Evolutionary conservation across 1,140 invertebrate species (phyloP).

Genomic region (Drosophila lacertosa): DNA sequence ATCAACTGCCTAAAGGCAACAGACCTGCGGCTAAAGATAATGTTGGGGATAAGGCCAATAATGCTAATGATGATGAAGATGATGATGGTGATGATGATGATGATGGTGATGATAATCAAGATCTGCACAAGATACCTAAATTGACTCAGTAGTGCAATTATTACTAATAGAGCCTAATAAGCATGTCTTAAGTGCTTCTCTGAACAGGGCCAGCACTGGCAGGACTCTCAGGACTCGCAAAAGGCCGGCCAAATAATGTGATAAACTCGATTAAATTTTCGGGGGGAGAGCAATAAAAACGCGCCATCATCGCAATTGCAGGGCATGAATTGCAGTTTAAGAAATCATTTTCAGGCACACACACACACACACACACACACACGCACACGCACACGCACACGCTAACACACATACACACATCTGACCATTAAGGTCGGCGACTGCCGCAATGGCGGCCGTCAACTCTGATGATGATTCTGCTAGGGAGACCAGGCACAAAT

Average conservation of each 20-base stretch:
- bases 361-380: conserved; percentile 20
- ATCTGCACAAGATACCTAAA: conserved; percentile 67
- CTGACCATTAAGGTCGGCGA: conserved; percentile 77
- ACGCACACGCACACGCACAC: conserved; percentile 4
- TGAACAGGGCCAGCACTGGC: neutral
- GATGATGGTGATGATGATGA: conserved; percentile 8
- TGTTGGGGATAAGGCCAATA: conserved; percentile 26
- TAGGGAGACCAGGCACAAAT: conserved; percentile 5
- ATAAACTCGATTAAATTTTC: conserved; percentile 79
- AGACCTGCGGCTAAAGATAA: conserved; percentile 18
- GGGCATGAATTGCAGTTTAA: conserved; percentile 80
- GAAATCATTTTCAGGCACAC: conserved; percentile 53
- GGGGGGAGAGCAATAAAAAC: conserved; percentile 64
- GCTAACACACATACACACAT: conserved; percentile 35
- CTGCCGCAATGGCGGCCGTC: conserved; percentile 67
- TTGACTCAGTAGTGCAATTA: conserved; percentile 80
- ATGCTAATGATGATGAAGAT: neutral
- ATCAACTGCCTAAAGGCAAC: conserved; percentile 14
- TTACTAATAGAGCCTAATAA: conserved; percentile 80
- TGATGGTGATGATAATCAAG: conserved; percentile 31
- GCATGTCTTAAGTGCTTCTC: conserved; percentile 69
- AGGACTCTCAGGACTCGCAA: conserved; percentile 14
- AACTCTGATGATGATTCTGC: conserved; percentile 68
- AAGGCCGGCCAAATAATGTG: conserved; percentile 53
- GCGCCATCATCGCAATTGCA: conserved; percentile 77